Evolutionary conservation across 35 echinoderm and acorn worm species (phyloP).

Genomic region (Anneissia japonica): DNA sequence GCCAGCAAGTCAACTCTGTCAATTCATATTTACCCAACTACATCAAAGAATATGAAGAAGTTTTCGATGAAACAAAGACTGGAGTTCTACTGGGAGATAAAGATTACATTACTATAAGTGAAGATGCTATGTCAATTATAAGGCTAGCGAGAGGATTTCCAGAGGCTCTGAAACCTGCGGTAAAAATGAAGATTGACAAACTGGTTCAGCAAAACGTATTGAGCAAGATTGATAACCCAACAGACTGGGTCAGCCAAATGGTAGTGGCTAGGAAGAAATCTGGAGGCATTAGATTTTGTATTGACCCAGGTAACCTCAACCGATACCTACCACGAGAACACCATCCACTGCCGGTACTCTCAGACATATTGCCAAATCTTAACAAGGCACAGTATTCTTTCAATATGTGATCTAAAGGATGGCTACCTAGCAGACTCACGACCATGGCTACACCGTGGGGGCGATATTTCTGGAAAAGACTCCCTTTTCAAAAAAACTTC

Average conservation of each 20-base stretch:
- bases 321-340: not conserved
- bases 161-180: not conserved
- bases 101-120: not conserved
- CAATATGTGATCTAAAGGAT: not conserved
- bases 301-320: not conserved
- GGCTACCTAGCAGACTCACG: conserved; percentile 1
- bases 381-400: not conserved
- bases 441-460: conserved; percentile 50
- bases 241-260: conserved; percentile 30
- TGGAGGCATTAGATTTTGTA: not conserved
- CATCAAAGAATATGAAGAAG: too few relatives aligned
- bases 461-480: conserved; percentile 37
- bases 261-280: not conserved
- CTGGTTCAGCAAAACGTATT: not conserved
- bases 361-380: not conserved
- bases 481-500: conserved; percentile 53
- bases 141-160: not conserved
- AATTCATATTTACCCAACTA: too few relatives aligned
- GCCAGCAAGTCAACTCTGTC: too few relatives aligned
- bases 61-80: too few relatives aligned
- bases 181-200: not conserved
- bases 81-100: conserved; percentile 29
- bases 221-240: not conserved
- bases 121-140: not conserved
- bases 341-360: not conserved